Conservation (phyloP, 2,113 vertebrate species). For the Monopterus albus region DNA sequence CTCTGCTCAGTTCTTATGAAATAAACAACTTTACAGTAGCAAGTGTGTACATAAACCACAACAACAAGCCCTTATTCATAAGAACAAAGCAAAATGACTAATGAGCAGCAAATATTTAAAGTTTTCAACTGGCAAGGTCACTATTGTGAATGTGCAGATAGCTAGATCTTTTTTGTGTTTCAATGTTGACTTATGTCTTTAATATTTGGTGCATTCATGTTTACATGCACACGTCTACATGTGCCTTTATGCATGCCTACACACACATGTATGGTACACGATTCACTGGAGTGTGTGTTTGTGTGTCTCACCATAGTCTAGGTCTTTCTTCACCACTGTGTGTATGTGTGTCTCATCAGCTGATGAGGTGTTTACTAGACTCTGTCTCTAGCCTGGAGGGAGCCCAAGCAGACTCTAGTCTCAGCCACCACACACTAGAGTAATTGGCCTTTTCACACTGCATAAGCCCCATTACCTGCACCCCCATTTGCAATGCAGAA, state of each 20-base stretch:
- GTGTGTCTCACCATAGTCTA: slow-evolving; percentile 39
- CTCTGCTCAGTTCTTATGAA: not conserved
- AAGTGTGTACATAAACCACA: slow-evolving; percentile 4
- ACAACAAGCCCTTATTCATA: not conserved
- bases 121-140: slow-evolving; percentile 19
- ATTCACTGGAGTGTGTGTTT: slow-evolving; percentile 12
- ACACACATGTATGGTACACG: not conserved
- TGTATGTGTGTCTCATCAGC: slow-evolving; percentile 78
- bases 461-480: slow-evolving; percentile 80
- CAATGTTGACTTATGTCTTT: not conserved
- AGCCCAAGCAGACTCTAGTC: slow-evolving; percentile 73
- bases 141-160: slow-evolving; percentile 16
- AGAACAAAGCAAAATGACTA: not conserved
- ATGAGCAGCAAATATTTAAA: slow-evolving; percentile 16
- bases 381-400: slow-evolving; percentile 85
- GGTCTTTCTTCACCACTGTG: slow-evolving; percentile 31
- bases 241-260: slow-evolving; percentile 15
- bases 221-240: not conserved
- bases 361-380: slow-evolving; percentile 85
- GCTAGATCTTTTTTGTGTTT: not conserved
- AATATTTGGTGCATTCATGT: slow-evolving; percentile 11
- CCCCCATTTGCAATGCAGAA: slow-evolving; percentile 82
- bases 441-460: slow-evolving; percentile 81
- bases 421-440: slow-evolving; percentile 70
- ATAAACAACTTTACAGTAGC: not conserved